Evolutionary conservation across 2,113 vertebrate species (phyloP), one percentile per base, ranked within the genome.

Genomic region (Chionomys nivalis): DNA sequence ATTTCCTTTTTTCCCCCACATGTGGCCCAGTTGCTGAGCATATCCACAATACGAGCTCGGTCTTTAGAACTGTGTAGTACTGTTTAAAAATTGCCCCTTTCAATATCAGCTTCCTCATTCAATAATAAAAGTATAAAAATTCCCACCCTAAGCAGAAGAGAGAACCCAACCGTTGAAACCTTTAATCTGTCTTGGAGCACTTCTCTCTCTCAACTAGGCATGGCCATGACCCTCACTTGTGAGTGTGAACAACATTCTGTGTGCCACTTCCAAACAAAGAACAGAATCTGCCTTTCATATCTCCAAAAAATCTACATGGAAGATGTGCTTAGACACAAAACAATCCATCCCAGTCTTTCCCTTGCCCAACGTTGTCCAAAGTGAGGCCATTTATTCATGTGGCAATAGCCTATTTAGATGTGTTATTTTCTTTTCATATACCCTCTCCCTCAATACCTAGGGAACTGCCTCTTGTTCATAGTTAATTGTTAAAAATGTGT

Each of bases 391-490:
- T 33, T 10, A 3, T 33, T 3, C 31, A 44, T 76, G 7, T 95
- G 66, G 4, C 94, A 90, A 72, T 63, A 88, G 7, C 82, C 8
- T 33, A 44, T 42, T 88, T 63, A 95, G 72, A 31, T 81, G 26
- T 12, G 90, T 75, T 96, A 95, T 87, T 76, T 89, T 75, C 95
- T 97, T 87, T 76, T 87, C 28, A 55, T 39, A 75, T 19, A 31
- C 63, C 9, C 14, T 83, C 16, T 9, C 7, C 33, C 31, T 10
- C 73, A 33, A 47, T 65, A 28, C 55, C 39, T 77, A 79, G 49
- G 70, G 21, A 92, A 93, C 21, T 52, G 0, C 33, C 9, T 39
- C 16, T 87, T 95, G 11, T 10, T 87, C 5, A 70, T 73, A 94
- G 87, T 24, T 75, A 72, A 65, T 90, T 49, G 28, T 55, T 42